Conservation (phyloP, 2,888 invertebrate species). For the Folsomia candida region DNA sequence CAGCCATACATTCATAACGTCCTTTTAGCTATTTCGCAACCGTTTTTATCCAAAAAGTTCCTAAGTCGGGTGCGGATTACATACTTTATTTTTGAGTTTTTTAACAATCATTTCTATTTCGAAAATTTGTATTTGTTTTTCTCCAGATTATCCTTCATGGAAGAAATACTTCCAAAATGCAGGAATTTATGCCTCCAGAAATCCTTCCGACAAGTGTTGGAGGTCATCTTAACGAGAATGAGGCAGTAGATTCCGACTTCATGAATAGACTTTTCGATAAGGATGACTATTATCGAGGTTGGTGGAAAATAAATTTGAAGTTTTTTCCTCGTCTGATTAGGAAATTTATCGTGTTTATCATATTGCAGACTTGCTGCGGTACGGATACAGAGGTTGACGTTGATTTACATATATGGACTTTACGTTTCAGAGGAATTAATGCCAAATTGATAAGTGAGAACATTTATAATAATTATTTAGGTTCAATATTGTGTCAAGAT, state of each 20-base stretch:
- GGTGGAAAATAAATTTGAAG: too few relatives aligned
- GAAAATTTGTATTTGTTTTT: too few relatives aligned
- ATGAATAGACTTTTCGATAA: background rate
- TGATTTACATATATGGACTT: too few relatives aligned
- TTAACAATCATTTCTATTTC: too few relatives aligned
- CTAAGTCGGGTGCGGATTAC: conserved; percentile 29
- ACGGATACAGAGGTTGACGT: too few relatives aligned
- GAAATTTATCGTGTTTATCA: too few relatives aligned
- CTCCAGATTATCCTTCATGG: background rate
- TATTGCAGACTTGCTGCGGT: too few relatives aligned
- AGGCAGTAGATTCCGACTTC: background rate
- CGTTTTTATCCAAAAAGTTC: conserved; percentile 29
- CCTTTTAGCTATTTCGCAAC: conserved; percentile 24
- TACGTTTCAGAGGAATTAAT: too few relatives aligned
- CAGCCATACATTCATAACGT: conserved; percentile 33
- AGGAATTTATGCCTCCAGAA: background rate
- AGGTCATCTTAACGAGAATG: background rate
- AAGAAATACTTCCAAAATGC: background rate
- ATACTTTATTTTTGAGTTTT: background rate
- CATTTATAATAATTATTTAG: too few relatives aligned
- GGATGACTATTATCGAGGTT: background rate
- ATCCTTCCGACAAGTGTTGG: background rate
- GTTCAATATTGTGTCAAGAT: too few relatives aligned
- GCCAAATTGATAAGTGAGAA: too few relatives aligned
- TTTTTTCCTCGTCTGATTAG: too few relatives aligned